Evolutionary conservation across 2,888 invertebrate genomes (phyloP).

Genomic region (Nemurella pictetii): DNA sequence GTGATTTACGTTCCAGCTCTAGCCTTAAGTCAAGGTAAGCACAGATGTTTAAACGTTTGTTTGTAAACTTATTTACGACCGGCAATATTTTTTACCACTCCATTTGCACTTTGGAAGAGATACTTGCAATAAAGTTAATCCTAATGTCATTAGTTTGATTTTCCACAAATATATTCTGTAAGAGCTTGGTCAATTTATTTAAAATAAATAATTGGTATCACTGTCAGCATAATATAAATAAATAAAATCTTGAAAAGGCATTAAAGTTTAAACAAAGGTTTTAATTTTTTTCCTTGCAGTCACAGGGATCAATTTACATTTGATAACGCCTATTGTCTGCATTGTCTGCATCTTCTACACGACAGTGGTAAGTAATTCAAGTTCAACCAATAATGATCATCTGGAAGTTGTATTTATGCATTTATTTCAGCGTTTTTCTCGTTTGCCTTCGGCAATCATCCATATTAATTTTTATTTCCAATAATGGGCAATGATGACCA

Average conservation of each 20-base stretch:
- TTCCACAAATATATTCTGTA: too few species aligned
- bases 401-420: too few species aligned
- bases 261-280: too few species aligned
- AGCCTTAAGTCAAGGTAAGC: constrained; percentile 77
- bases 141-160: too few species aligned
- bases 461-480: too few species aligned
- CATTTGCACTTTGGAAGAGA: not conserved
- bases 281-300: not conserved
- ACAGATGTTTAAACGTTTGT: not conserved
- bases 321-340: constrained; percentile 52
- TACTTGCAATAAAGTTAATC: not conserved
- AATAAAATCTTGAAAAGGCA: not conserved
- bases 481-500: too few species aligned
- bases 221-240: not conserved
- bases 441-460: too few species aligned
- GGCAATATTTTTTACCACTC: not conserved
- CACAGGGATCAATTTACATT: constrained; percentile 45
- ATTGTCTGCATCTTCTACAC: constrained; percentile 56
- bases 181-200: too few species aligned
- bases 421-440: too few species aligned
- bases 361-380: constrained; percentile 50
- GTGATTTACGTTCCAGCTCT: constrained; percentile 87
- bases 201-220: too few species aligned
- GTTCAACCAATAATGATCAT: too few species aligned
- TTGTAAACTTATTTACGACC: not conserved